Percentiles rank a stretch among this genome's conserved stretches.
Conservation (phyloP, 2,888 invertebrate species). For the Polyploca ridens region DNA sequence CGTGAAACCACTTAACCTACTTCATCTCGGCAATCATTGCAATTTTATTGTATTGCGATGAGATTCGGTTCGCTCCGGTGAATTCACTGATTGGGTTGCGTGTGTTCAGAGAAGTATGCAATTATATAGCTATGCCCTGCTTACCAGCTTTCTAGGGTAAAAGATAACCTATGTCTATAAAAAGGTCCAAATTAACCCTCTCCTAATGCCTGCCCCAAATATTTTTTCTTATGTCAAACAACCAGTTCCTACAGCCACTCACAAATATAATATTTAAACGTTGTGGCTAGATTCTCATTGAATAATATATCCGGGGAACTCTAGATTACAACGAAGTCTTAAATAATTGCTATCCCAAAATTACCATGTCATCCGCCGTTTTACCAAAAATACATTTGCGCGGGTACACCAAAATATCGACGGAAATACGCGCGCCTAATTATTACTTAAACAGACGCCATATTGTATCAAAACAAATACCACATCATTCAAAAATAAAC, state of each 20-base stretch:
- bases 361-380: constrained; percentile 51
- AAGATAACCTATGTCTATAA: too few relatives aligned
- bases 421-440: constrained; percentile 74
- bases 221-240: too few relatives aligned
- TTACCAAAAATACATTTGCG: constrained; percentile 65
- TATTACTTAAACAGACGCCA: constrained; percentile 41
- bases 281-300: too few relatives aligned
- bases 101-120: neutral
- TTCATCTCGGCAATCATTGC: neutral
- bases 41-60: neutral
- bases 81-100: neutral
- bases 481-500: constrained; percentile 22
- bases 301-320: neutral
- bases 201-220: too few relatives aligned
- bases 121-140: neutral
- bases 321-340: constrained; percentile 17
- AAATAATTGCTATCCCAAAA: constrained; percentile 43
- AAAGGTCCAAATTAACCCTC: too few relatives aligned
- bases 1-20: neutral
- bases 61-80: neutral
- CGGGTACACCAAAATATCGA: constrained; percentile 72
- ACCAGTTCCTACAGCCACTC: too few relatives aligned
- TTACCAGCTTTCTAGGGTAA: too few relatives aligned
- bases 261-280: too few relatives aligned
- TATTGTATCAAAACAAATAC: constrained; percentile 29